A percentile compares a stretch with the other conserved stretches of the same genome.
Conservation (phyloP, 1,140 invertebrate genomes). For the Lysiphlebus fabarum region DNA sequence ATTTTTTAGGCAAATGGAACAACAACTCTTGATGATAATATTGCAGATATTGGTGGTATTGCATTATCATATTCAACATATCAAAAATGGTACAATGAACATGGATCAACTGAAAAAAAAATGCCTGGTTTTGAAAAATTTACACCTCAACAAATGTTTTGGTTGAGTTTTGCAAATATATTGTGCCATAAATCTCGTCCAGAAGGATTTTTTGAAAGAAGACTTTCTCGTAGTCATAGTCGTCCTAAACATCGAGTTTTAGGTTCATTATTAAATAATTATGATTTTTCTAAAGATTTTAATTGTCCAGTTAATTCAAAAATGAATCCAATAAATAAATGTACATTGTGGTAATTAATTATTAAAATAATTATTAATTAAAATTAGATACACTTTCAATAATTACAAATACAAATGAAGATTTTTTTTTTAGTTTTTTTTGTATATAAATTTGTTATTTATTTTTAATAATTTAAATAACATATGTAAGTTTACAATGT, state of each 20-base stretch:
- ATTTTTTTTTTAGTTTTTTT: no score
- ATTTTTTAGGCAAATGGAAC: constrained; percentile 73
- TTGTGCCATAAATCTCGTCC: constrained; percentile 58
- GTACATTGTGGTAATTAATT: constrained; percentile 75
- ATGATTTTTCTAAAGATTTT: constrained; percentile 78
- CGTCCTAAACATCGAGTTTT: constrained; percentile 61
- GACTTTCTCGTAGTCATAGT: no score
- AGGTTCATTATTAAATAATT: constrained; percentile 19
- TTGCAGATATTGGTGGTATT: constrained; percentile 86
- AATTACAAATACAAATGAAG: no score
- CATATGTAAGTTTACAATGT: no score
- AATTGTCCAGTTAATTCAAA: constrained; percentile 67
- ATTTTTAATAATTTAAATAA: no score
- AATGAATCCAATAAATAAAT: constrained; percentile 86
- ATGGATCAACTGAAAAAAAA: constrained; percentile 63
- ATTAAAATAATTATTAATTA: no score
- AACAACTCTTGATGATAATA: constrained; percentile 88
- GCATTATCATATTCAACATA: constrained; percentile 85
- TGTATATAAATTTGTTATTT: no score
- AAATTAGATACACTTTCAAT: no score
- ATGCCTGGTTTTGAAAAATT: constrained; percentile 52
- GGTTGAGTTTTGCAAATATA: constrained; percentile 47
- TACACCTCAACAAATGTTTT: constrained; percentile 20
- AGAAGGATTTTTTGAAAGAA: no score
- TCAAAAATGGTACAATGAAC: constrained; percentile 64